These are phyloP conservation scores for Forficula auricularia DNA, from an alignment of 1,140 invertebrate species.

Conservation along the genomic window DNA sequence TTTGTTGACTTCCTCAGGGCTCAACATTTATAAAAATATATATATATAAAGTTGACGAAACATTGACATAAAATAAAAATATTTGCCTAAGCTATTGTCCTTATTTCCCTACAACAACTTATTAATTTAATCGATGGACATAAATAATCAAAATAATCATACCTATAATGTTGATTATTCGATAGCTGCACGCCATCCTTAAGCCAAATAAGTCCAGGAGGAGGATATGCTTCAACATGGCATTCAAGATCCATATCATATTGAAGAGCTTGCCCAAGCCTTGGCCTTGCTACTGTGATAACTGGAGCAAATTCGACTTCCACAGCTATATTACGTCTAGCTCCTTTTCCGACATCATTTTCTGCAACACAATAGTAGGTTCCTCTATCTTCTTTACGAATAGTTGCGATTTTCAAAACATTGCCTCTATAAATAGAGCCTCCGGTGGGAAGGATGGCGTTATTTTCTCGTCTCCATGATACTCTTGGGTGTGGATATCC, in stretches of 20 bases:
- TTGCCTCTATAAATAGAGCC: slow-evolving; percentile 72
- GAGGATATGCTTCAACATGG: slow-evolving; percentile 80
- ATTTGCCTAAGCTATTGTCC: too few species aligned
- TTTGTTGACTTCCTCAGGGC: too few species aligned
- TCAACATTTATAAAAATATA: too few species aligned
- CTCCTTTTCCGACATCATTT: slow-evolving; percentile 71
- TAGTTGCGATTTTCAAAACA: slow-evolving; percentile 55
- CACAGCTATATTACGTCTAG: slow-evolving; percentile 58
- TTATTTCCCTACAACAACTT: too few species aligned
- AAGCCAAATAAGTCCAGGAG: slow-evolving; percentile 70
- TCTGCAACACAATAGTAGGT: slow-evolving; percentile 89
- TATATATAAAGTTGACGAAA: too few species aligned
- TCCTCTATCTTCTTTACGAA: slow-evolving; percentile 75
- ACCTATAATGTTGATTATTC: slow-evolving; percentile 75
- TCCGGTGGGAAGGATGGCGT: slow-evolving; percentile 76
- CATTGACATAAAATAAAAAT: too few species aligned
- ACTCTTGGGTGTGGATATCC: slow-evolving; percentile 67
- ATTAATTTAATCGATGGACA: too few species aligned
- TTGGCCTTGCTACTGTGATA: slow-evolving; percentile 59
- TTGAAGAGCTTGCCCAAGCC: slow-evolving; percentile 70
- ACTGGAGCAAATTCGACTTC: slow-evolving; percentile 79
- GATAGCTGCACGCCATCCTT: slow-evolving; percentile 62
- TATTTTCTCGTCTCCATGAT: slow-evolving; percentile 82
- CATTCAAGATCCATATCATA: slow-evolving; percentile 87
- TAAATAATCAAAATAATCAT: too few species aligned